Conservation (phyloP, 2,797 vertebrate species). For the Spinus olivaceus region DNA sequence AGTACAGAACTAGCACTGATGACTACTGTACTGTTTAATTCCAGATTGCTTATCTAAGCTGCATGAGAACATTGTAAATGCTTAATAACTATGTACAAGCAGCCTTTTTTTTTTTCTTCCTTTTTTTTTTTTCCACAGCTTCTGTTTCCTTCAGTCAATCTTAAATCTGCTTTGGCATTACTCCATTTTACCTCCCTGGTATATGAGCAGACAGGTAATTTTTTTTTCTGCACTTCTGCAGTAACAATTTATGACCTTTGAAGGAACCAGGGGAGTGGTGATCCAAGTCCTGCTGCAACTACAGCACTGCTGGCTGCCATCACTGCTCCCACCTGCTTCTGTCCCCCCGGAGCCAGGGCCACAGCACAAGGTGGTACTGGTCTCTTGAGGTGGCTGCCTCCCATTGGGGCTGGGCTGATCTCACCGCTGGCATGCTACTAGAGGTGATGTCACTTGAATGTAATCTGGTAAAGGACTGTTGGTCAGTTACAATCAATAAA, state of each 20-base stretch:
- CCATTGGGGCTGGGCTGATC: background rate
- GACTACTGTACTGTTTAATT: background rate
- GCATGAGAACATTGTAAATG: background rate
- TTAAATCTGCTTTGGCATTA: background rate
- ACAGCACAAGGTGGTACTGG: background rate
- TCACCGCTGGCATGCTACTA: background rate
- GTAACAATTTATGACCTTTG: background rate
- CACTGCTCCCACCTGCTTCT: background rate
- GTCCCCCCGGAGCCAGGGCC: background rate
- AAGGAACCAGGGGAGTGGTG: background rate
- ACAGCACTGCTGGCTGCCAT: background rate
- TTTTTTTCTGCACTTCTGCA: background rate
- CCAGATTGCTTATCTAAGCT: constrained; percentile 8
- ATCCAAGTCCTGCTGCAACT: background rate
- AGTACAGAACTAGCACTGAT: background rate
- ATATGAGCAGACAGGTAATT: accelerated
- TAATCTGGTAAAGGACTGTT: background rate
- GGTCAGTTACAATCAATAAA: background rate
- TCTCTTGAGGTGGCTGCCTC: background rate
- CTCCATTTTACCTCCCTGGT: background rate
- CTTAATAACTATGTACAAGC: background rate
- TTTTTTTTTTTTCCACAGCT: background rate
- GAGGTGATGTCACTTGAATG: background rate
- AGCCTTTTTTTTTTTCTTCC: background rate
- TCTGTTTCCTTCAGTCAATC: background rate